Evolutionary conservation across 2,888 invertebrate genomes (phyloP).

Genomic region (Coenonympha glycerion): DNA sequence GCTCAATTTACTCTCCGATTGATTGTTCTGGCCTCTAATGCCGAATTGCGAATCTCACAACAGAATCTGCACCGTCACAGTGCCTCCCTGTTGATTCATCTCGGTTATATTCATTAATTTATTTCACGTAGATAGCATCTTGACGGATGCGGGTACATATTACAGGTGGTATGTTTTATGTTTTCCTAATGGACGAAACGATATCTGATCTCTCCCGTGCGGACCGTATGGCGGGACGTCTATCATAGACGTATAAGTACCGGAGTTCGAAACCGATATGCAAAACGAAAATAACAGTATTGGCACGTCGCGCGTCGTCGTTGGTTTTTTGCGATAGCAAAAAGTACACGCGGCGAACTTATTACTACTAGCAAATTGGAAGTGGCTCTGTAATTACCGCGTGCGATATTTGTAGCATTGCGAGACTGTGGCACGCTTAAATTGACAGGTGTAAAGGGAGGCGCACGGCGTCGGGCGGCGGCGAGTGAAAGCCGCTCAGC

Average conservation of each 20-base stretch:
- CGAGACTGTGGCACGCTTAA: conserved; percentile 42
- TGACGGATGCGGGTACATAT: conserved; percentile 64
- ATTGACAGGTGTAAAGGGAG: conserved; percentile 42
- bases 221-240: conserved; percentile 35
- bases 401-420: conserved; percentile 57
- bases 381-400: conserved; percentile 56
- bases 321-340: conserved; percentile 52
- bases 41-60: conserved; percentile 47
- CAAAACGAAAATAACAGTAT: conserved; percentile 69
- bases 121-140: conserved; percentile 66
- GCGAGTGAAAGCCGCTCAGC: conserved; percentile 36
- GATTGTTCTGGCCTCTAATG: conserved; percentile 35
- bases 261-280: conserved; percentile 63
- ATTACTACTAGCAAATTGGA: conserved; percentile 63
- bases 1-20: conserved; percentile 27
- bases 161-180: conserved; percentile 63
- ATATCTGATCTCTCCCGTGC: conserved; percentile 44
- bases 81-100: conserved; percentile 50
- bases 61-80: conserved; percentile 49
- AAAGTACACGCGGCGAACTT: conserved; percentile 50
- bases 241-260: conserved; percentile 48
- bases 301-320: conserved; percentile 56
- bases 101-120: conserved; percentile 67
- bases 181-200: conserved; percentile 64
- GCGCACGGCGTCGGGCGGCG: conserved; percentile 37